phyloP scores from a whole-genome alignment of 2,113 vertebrate species.

The Nothoprocta pentlandii region DNA sequence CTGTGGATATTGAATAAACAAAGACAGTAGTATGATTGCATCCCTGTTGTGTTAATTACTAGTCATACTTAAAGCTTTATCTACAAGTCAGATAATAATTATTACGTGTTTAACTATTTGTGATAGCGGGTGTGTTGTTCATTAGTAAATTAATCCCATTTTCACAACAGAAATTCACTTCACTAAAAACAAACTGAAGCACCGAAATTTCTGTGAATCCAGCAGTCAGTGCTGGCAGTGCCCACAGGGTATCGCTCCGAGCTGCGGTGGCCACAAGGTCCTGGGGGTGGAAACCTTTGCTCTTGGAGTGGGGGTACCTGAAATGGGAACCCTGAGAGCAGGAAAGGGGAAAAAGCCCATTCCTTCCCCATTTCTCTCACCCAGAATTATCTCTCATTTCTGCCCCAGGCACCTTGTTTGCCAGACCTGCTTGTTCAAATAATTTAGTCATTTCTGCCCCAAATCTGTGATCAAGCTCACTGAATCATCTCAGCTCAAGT shows the following conservation, averaged over 20 bases:
- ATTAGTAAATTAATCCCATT: background rate
- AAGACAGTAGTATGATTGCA: background rate
- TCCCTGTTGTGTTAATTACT: background rate
- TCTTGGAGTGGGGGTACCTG: fast-evolving
- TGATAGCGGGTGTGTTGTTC: background rate
- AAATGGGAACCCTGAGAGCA: fast-evolving
- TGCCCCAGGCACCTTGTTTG: fast-evolving
- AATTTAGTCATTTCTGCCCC: background rate
- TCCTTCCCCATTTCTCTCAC: background rate
- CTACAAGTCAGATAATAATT: background rate
- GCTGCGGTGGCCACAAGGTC: background rate
- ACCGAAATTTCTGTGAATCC: too few relatives aligned
- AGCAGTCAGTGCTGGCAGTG: background rate
- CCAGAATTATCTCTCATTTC: background rate
- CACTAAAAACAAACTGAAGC: background rate
- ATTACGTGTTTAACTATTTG: background rate
- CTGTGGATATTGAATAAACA: background rate
- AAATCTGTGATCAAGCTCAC: fast-evolving
- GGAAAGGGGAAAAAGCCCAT: background rate
- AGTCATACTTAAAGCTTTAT: background rate
- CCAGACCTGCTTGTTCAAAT: background rate
- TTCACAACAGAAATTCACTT: background rate
- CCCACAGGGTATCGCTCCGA: fast-evolving
- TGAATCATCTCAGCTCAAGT: fast-evolving
- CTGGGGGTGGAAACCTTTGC: background rate